A percentile compares a stretch with the other conserved stretches of the same genome.
Conservation (phyloP, 2,113 vertebrate species). For the Pantherophis guttatus region DNA sequence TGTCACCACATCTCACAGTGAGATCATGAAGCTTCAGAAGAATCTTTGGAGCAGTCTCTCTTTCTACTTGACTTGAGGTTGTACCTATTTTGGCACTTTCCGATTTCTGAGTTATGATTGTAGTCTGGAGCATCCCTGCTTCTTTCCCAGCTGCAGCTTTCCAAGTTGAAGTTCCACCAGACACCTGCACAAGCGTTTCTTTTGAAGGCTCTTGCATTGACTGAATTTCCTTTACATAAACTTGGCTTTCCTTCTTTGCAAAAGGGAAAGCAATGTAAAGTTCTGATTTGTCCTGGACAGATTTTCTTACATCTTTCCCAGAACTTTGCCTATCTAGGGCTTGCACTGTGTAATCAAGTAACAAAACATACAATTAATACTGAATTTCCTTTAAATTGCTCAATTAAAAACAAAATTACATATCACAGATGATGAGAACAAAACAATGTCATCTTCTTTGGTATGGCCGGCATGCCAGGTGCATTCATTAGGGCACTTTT, state of each 20-base stretch:
- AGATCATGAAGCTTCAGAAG: conserved; percentile 77
- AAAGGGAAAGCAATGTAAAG: conserved; percentile 62
- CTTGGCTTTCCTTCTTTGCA: conserved; percentile 70
- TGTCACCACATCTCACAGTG: conserved; percentile 71
- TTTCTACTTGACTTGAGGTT: conserved; percentile 28
- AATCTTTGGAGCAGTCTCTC: conserved; percentile 60
- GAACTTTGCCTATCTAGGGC: conserved; percentile 82
- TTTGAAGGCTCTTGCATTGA: conserved; percentile 67
- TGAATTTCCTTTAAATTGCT: conserved; percentile 57
- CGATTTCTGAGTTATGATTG: conserved; percentile 50
- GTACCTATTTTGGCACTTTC: conserved; percentile 41
- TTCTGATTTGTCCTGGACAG: conserved; percentile 66
- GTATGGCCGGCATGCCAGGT: conserved; percentile 65
- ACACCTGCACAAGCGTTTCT: conserved; percentile 67
- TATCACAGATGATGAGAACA: conserved; percentile 59
- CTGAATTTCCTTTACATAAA: conserved; percentile 70
- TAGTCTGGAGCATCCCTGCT: conserved; percentile 39
- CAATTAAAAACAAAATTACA: conserved; percentile 61
- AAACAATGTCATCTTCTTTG: conserved; percentile 43
- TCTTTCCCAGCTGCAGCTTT: conserved; percentile 52
- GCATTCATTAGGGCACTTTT: conserved; percentile 28
- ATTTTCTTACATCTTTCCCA: conserved; percentile 73
- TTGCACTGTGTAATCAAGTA: conserved; percentile 80
- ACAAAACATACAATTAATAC: conserved; percentile 72
- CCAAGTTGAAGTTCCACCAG: conserved; percentile 70